These are phyloP conservation scores for Propsilocerus akamusi DNA, from an alignment of 1,140 invertebrate genomes.

Conservation along the genomic window DNA sequence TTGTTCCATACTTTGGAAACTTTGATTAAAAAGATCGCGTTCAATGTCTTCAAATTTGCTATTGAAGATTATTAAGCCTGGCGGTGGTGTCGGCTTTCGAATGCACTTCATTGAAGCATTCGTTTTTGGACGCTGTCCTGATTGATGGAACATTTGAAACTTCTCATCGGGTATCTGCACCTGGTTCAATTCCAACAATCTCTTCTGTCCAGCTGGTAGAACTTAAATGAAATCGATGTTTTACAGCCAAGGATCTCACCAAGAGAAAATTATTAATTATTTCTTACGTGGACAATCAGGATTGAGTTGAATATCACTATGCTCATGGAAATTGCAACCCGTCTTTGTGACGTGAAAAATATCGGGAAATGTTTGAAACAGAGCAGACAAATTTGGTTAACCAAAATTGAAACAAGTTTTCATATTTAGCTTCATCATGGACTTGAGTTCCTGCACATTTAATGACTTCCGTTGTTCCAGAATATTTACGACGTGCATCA, in stretches of 20 bases:
- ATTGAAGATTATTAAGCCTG: no score
- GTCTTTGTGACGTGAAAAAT: conserved; percentile 18
- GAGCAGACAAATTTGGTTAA: conserved; percentile 25
- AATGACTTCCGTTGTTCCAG: conserved; percentile 14
- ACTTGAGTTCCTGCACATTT: conserved; percentile 16
- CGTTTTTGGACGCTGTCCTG: no score
- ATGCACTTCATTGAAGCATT: no score
- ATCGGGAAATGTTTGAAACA: conserved; percentile 34
- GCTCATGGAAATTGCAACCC: conserved; percentile 13
- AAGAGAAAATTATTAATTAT: no score
- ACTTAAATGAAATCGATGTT: no score
- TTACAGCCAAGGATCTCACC: no score
- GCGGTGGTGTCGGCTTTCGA: no score
- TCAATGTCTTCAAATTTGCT: no score
- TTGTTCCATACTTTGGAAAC: no score
- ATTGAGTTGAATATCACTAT: conserved; percentile 13
- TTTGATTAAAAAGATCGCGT: no score
- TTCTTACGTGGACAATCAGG: no score
- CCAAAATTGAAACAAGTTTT: conserved; percentile 1
- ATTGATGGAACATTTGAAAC: not conserved
- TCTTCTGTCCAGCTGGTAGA: not conserved
- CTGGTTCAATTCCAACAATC: not conserved
- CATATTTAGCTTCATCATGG: not conserved
- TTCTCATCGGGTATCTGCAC: not conserved
- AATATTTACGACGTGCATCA: conserved; percentile 15